These are phyloP conservation scores for Eupithecia subumbrata DNA, from an alignment of 2,888 invertebrate genomes.

Conservation along the genomic window DNA sequence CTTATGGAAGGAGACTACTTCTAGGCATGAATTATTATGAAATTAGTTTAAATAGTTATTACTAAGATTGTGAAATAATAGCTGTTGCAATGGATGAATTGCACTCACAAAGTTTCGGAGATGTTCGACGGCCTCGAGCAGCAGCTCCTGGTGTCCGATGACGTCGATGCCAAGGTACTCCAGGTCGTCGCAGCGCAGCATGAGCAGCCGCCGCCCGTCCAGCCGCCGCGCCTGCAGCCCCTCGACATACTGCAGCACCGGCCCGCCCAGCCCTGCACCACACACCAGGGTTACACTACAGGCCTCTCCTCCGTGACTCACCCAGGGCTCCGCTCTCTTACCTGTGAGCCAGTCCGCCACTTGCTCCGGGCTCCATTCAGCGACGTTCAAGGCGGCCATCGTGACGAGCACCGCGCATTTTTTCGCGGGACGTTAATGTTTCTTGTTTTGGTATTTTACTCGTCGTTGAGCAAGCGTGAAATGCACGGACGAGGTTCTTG, in stretches of 20 bases:
- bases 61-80: background rate
- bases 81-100: background rate
- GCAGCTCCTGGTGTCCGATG: conserved; percentile 96
- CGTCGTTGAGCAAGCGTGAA: conserved; percentile 15
- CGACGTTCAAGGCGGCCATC: conserved; percentile 84
- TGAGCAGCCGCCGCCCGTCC: conserved; percentile 91
- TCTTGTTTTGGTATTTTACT: conserved; percentile 38
- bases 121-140: conserved; percentile 96
- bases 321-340: conserved; percentile 61
- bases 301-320: conserved; percentile 47
- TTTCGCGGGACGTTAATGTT: conserved; percentile 45
- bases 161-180: conserved; percentile 93
- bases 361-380: conserved; percentile 95
- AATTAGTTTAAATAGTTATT: background rate
- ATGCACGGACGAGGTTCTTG: conserved; percentile 33
- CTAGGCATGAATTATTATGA: background rate
- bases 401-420: conserved; percentile 55
- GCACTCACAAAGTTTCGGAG: conserved; percentile 92
- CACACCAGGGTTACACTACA: conserved; percentile 14
- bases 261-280: conserved; percentile 89
- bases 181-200: conserved; percentile 94
- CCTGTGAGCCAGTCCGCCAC: conserved; percentile 96
- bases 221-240: conserved; percentile 92
- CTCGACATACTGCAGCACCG: conserved; percentile 91
- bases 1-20: background rate